phyloP scores from a whole-genome alignment of 2,113 vertebrate genomes.

The Gorilla gorilla region DNA sequence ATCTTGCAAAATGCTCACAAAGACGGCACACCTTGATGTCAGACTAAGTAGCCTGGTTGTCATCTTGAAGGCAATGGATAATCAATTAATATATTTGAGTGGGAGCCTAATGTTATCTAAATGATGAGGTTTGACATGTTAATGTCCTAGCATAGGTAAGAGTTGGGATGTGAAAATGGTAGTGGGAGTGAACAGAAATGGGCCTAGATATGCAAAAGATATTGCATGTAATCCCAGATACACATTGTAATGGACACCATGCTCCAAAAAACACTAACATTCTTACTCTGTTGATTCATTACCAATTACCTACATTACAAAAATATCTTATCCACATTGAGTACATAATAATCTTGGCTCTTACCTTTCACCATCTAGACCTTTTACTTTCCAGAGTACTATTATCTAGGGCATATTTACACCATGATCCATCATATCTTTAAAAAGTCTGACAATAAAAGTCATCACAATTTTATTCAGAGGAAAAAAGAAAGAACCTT shows the following conservation, averaged over 20 bases:
- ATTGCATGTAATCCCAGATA: background rate
- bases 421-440: background rate
- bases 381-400: conserved; percentile 11
- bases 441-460: conserved; percentile 40
- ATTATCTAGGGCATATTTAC: background rate
- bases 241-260: background rate
- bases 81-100: background rate
- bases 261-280: background rate
- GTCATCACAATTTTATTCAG: background rate
- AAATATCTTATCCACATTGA: conserved; percentile 16
- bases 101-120: background rate
- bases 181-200: background rate
- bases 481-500: background rate
- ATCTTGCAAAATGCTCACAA: background rate
- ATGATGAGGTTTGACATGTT: background rate
- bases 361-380: conserved; percentile 12
- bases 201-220: background rate
- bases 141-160: too few species aligned
- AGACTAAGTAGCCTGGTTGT: background rate
- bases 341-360: conserved; percentile 23
- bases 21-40: background rate
- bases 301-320: conserved; percentile 25
- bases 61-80: background rate
- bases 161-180: background rate
- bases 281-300: background rate